Evolutionary conservation across 53 echinoderm and acorn worm species (phyloP).

Genomic region (Holothuria scabra): DNA sequence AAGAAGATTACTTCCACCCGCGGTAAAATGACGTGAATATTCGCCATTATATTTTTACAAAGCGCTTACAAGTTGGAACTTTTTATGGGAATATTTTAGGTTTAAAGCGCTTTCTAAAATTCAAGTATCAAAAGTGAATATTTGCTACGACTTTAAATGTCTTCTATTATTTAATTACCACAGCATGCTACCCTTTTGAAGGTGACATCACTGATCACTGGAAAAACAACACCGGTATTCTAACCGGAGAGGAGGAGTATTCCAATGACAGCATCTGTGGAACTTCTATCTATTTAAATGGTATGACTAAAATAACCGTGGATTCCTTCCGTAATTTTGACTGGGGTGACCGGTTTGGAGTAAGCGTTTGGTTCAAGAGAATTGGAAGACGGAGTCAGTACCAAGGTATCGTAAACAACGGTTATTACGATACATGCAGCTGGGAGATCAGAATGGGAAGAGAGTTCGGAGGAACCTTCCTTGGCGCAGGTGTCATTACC

Average conservation of each 20-base stretch:
- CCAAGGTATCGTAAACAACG: conserved; percentile 69
- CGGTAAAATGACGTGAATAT: too few species aligned
- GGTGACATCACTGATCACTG: conserved; percentile 55
- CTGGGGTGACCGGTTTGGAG: conserved; percentile 61
- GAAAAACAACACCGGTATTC: conserved; percentile 52
- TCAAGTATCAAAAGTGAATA: not conserved
- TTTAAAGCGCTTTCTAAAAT: too few species aligned
- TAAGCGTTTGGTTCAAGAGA: conserved; percentile 70
- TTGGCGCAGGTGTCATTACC: conserved; percentile 64
- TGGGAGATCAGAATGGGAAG: conserved; percentile 79
- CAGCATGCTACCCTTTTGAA: conserved; percentile 75
- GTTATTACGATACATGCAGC: conserved; percentile 53
- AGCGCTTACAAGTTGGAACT: too few species aligned
- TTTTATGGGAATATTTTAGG: too few species aligned
- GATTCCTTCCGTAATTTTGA: conserved; percentile 52
- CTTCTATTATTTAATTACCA: not conserved
- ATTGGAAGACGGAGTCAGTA: conserved; percentile 42
- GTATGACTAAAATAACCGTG: conserved; percentile 45
- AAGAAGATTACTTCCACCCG: too few species aligned
- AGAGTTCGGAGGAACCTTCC: conserved; percentile 51
- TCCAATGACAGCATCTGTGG: conserved; percentile 49
- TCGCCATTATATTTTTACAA: too few species aligned
- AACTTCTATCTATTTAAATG: conserved; percentile 48
- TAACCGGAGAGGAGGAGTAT: conserved; percentile 25
- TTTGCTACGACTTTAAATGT: not conserved